phyloP scores from a whole-genome alignment of 2,888 invertebrate genomes.

The Clusia tigrina region DNA sequence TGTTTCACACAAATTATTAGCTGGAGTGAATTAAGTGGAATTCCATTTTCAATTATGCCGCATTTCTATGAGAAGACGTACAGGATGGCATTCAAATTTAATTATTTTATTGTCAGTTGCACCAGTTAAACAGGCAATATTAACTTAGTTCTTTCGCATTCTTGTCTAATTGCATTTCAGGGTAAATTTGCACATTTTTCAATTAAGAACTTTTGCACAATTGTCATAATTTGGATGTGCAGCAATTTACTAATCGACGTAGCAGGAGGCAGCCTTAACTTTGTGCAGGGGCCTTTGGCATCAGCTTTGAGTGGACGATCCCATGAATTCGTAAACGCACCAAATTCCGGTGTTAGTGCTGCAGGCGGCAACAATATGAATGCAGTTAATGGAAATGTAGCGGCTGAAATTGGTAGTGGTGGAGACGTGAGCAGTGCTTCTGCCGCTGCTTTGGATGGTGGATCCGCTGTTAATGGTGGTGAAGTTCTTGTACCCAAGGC shows the following conservation, averaged over 20 bases:
- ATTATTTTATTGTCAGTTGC: no score
- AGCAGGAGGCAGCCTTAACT: constrained; percentile 15
- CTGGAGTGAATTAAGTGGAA: no score
- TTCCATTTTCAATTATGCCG: no score
- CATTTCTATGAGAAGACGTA: no score
- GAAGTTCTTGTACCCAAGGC: constrained; percentile 60
- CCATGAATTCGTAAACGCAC: constrained; percentile 10
- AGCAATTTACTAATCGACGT: background rate
- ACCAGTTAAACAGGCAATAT: no score
- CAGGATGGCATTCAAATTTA: no score
- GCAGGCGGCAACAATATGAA: constrained; percentile 19
- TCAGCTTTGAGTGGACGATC: constrained; percentile 15
- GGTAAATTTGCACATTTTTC: background rate
- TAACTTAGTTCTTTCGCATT: no score
- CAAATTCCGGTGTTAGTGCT: constrained; percentile 7
- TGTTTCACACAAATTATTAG: no score
- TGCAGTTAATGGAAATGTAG: constrained; percentile 34
- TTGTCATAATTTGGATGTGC: background rate
- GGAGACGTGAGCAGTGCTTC: constrained; percentile 33
- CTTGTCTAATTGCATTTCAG: constrained; percentile 5
- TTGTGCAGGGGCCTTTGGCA: constrained; percentile 8
- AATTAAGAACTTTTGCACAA: background rate
- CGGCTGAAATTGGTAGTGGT: constrained; percentile 21
- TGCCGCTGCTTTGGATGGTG: constrained; percentile 16
- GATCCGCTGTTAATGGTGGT: constrained; percentile 37